Evolutionary conservation across 92 coral and sea anemone species (phyloP), one percentile per base, ranked within the genome.

Genomic region (Parazoanthus atlanticus): DNA sequence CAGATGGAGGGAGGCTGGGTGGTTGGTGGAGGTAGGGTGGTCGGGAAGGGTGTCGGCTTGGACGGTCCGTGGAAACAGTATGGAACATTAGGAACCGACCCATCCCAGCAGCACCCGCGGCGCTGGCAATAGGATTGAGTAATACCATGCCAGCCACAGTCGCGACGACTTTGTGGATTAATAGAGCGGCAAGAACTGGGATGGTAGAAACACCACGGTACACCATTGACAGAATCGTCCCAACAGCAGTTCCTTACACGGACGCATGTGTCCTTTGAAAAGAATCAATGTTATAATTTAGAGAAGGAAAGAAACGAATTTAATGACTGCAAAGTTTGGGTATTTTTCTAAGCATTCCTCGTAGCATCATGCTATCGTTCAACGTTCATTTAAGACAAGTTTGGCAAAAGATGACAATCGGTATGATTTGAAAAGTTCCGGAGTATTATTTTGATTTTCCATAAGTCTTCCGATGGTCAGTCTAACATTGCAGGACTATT

Each of bases 41-140:
- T 97, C 29, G 99, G 99, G 97, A 97, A 97, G 40, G 98, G 95
- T n/a, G 99, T 97, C 8, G 99, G 98, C 41, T 91, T 94, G 3
- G 93, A 58, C 3, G 99, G 99, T 40, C 98, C 98, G 69, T 95
- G 90, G 92, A 95, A 97, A 80, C 99, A 97, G 76, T 80, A 86
- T 67, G 98, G 95, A 25, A 89, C 92, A 82, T 95, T 95, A 16
- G 97, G 94, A 38, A 90, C 91, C 15, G 98, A 93, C 31, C 90
- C 94, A 85, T 97, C 99, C 94, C 94, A 97, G 88, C 99, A 97
- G 80, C 99, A 97, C 0, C 98, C 94, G 11, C 91, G 93, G 28
- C 92, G 78, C 88, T 90, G 91, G 89, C 98, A 95, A 30, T 82
- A 86, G 2, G 74, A 46, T 36, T 92, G 91, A 30, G 89, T 76